Base-by-base conservation (phyloP, 2,113 vertebrate species). In the Odocoileus hemionus region DNA sequence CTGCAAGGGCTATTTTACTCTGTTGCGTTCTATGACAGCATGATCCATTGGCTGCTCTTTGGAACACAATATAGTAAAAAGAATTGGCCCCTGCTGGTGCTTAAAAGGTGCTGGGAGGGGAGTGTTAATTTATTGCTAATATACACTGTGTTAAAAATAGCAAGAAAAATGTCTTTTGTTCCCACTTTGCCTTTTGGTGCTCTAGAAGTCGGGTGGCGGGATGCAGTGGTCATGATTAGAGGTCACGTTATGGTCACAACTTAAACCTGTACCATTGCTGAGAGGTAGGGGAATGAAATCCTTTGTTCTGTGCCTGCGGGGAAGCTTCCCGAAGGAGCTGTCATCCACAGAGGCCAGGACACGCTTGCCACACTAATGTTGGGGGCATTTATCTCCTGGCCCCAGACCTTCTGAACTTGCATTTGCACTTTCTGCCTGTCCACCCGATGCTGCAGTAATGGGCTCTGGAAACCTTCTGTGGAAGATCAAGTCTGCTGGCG, bases 111-210 rank as follows among this genome's bases (percentile, higher is more conserved):
- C 92, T 97, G 86, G 91, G 92, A 98, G 89, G 86, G 86, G 50
- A 86, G 67, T 88, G 89, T 96, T 97, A 95, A 98, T 97, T 98
- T 96, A 98, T 97, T 85, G 96, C 92, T 98, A 97, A 96, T 96
- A 96, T 70, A 94, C 50, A 90, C 54, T 91, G 96, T 80, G 91
- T 92, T 97, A 95, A 98, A 97, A 98, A 98, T 95, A 89, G 93
- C 79, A 95, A 79, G 91, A 91, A 97, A 98, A 97, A 96, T 91
- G 95, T 86, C 91, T 93, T 98, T 97, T 96, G 88, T 95, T 94
- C 60, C 82, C 33, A 89, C 14, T 84, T 95, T 83, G 52, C 78
- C 95, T 83, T 92, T 97, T 96, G 83, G 83, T 85, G 30, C 52
- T 84, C 30, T 33, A 96, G 96, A 85, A 67, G 43, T 33, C 5